These are phyloP conservation scores for Numida meleagris DNA, from an alignment of 2,113 vertebrate species.

Conservation along the genomic window DNA sequence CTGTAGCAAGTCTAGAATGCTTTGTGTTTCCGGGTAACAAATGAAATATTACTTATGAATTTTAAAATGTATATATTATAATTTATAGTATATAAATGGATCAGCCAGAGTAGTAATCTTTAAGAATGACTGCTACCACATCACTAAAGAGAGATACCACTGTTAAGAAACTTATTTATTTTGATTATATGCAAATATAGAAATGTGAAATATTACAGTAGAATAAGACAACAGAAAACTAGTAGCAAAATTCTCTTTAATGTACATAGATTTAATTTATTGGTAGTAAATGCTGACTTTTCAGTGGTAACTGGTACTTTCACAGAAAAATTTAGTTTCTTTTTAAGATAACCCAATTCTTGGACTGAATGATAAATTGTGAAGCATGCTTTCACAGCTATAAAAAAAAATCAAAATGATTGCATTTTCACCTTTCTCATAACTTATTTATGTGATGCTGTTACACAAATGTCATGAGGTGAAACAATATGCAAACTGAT, in stretches of 20 bases:
- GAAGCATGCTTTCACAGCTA: background rate
- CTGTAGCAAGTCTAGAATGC: background rate
- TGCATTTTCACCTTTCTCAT: background rate
- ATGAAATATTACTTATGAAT: background rate
- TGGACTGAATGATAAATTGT: background rate
- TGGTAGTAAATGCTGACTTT: background rate
- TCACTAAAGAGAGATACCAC: background rate
- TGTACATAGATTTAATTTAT: constrained; percentile 12
- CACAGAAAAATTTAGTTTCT: constrained; percentile 30
- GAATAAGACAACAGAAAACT: background rate
- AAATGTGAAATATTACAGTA: background rate
- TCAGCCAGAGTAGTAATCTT: background rate
- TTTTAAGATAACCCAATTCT: constrained; percentile 34
- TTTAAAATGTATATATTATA: background rate
- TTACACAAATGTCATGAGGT: background rate
- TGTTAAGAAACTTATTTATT: background rate
- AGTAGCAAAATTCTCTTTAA: constrained; percentile 10
- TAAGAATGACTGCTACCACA: background rate
- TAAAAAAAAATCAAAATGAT: constrained; percentile 9
- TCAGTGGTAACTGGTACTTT: background rate
- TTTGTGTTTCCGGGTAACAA: background rate
- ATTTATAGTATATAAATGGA: background rate
- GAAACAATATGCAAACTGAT: background rate
- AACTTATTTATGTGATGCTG: background rate
- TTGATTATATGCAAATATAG: background rate